Evolutionary conservation across 2,113 vertebrate species (phyloP).

Genomic region (Poecile atricapillus): DNA sequence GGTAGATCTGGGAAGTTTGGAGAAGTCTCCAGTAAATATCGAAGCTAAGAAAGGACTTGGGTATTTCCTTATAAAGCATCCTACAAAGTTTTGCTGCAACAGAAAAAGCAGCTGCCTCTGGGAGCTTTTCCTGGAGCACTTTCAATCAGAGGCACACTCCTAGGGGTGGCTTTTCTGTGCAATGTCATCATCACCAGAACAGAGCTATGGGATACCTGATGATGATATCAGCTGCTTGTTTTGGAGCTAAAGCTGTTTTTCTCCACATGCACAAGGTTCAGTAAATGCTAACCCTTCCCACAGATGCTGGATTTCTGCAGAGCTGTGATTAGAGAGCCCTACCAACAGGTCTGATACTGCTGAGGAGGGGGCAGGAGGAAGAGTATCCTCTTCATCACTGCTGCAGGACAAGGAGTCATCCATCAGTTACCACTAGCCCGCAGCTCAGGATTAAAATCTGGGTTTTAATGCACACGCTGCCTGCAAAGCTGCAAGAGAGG

Average conservation of each 20-base stretch:
- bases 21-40: neutral
- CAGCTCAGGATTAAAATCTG: neutral
- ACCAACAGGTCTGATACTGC: neutral
- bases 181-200: neutral
- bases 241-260: slow-evolving; percentile 1
- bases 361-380: neutral
- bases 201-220: neutral
- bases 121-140: neutral
- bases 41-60: neutral
- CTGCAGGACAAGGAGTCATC: neutral
- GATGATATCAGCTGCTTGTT: neutral
- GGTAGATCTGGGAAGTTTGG: neutral
- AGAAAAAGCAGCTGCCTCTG: neutral
- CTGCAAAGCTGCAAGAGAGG: neutral
- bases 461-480: fast-evolving
- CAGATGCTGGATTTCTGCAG: neutral
- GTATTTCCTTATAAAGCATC: neutral
- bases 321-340: neutral
- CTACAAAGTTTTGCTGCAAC: neutral
- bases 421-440: no score
- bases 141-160: neutral
- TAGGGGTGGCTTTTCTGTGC: neutral
- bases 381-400: neutral
- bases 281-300: neutral
- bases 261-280: neutral